These are phyloP conservation scores for Gryllus longicercus DNA, from an alignment of 2,888 invertebrate genomes.

Conservation along the genomic window DNA sequence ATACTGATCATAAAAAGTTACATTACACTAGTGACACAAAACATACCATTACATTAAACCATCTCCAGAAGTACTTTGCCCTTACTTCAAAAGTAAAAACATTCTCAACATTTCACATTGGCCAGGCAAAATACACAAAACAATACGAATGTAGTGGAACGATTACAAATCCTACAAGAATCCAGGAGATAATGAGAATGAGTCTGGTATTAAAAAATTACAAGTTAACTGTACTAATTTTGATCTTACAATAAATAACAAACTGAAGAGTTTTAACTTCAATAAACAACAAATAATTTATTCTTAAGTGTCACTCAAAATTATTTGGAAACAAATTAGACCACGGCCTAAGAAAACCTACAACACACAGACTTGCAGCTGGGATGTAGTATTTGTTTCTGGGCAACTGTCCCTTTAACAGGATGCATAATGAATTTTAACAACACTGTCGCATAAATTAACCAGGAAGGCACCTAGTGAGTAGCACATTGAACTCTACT, in stretches of 20 bases:
- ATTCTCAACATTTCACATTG: too few relatives aligned
- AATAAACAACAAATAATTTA: neutral
- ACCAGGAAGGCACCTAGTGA: conserved; percentile 48
- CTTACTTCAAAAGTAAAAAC: too few relatives aligned
- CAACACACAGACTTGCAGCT: neutral
- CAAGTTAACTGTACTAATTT: too few relatives aligned
- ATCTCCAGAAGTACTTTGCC: too few relatives aligned
- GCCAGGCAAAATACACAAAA: too few relatives aligned
- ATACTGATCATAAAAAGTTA: too few relatives aligned
- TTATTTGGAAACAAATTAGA: neutral
- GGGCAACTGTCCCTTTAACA: neutral
- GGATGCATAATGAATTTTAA: neutral
- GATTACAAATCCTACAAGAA: too few relatives aligned
- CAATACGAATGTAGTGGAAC: too few relatives aligned
- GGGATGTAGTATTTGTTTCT: neutral
- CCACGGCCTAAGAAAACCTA: neutral
- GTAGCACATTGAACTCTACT: conserved; percentile 77
- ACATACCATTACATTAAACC: too few relatives aligned
- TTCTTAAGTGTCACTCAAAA: neutral
- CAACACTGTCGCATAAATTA: neutral
- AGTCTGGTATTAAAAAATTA: too few relatives aligned
- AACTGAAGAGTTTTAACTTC: neutral
- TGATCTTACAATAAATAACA: neutral
- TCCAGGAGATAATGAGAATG: too few relatives aligned
- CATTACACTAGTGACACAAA: too few relatives aligned